Evolutionary conservation across 2,888 invertebrate genomes (phyloP), one percentile per base, ranked within the genome.

Genomic region (Alviniconcha strummeri): DNA sequence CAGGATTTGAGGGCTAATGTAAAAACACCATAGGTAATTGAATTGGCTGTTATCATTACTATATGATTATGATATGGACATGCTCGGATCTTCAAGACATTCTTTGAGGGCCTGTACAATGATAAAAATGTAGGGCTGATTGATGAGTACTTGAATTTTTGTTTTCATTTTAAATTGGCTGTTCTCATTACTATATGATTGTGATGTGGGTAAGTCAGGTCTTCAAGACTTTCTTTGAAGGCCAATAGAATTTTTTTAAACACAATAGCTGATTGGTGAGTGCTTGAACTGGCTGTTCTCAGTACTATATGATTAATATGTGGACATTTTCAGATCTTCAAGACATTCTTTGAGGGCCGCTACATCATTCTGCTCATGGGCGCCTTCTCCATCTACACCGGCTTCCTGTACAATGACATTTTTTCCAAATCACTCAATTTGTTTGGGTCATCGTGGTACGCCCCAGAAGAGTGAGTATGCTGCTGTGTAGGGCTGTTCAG

Each of bases 291-390:
- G 36, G 36, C 36, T 36, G 36, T 36, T 36, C 36, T 36, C 36
- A 36, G 36, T 36, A 36, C 36, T 36, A 36, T 36, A 36, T 36
- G 36, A 36, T 36, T 36, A 36, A 1, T 0, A 3, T 36, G 8
- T 60, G 60, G 60, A 60, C 13, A 4, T 60, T 60, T 60, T 84
- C 92, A 98, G 96, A 99, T 99, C 89, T 99, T 98, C 97, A 97
- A 96, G 93, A 99, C 98, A 90, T 98, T 99, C 95, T 99, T 99
- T 94, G 97, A 97, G 88, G 99, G 99, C 5, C 97, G 99, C 83
- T 99, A 99, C 95, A 98, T 99, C 86, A 97, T 99, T 76, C 95
- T 99, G 57, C 95, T 99, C 75, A 99, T 99, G 99, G 99, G 99
- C 0, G 91, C 96, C 4, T 99, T 99, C 95, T 99, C 99, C 0